A percentile compares a stretch with the other conserved stretches of the same genome.
Conservation (phyloP, 2,797 vertebrate genomes). For the Hozukius guyotensis region DNA sequence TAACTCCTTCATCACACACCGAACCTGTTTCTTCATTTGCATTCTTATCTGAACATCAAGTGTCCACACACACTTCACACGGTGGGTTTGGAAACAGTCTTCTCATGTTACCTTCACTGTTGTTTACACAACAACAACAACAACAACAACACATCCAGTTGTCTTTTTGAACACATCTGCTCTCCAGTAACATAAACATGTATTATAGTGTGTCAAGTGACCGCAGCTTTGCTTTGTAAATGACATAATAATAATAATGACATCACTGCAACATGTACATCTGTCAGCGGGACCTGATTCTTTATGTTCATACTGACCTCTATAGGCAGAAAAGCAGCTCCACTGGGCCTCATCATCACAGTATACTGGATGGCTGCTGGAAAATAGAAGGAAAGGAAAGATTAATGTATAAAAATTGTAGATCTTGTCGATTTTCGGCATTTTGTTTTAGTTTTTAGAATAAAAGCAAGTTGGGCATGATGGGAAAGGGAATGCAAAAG, state of each 20-base stretch:
- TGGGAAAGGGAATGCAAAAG: background rate
- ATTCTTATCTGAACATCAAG: background rate
- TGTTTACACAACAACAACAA: slow-evolving; percentile 25
- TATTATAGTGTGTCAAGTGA: background rate
- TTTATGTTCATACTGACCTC: slow-evolving; percentile 40
- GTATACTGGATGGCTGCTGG: background rate
- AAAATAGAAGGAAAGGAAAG: too few relatives aligned
- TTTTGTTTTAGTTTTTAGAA: background rate
- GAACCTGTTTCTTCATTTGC: background rate
- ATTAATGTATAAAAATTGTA: background rate
- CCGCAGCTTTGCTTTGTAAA: background rate
- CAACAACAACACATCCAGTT: background rate
- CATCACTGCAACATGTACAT: background rate
- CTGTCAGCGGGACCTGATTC: background rate
- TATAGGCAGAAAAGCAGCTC: slow-evolving; percentile 8
- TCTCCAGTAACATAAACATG: background rate
- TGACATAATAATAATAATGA: background rate
- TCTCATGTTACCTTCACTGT: background rate
- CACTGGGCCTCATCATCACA: background rate
- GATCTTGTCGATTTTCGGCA: background rate
- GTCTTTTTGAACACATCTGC: background rate
- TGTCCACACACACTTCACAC: background rate
- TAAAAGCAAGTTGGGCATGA: background rate
- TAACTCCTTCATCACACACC: background rate
- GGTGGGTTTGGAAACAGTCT: background rate